Conservation (phyloP, 2,888 invertebrate genomes). For the Xestoiulus laeticollis region DNA sequence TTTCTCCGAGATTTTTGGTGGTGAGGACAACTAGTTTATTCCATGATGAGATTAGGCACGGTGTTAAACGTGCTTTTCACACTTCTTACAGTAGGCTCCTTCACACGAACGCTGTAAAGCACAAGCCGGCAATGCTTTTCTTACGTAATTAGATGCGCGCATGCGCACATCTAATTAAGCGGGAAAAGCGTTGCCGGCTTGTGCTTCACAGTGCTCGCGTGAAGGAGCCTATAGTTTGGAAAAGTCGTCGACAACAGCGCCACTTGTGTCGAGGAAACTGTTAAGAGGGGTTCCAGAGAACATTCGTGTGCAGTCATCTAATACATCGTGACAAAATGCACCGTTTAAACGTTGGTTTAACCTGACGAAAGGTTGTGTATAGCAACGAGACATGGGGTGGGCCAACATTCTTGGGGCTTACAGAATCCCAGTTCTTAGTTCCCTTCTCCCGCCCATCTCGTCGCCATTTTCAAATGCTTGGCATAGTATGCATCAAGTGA, state of each 20-base stretch:
- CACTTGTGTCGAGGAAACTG: no score
- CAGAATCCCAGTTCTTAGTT: neutral
- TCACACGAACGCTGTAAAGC: no score
- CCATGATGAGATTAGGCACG: neutral
- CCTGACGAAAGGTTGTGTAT: conserved; percentile 17
- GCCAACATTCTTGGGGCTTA: conserved; percentile 1
- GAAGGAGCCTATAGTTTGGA: no score
- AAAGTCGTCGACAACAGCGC: no score
- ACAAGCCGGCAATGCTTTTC: no score
- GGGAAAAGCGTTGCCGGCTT: no score
- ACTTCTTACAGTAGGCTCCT: no score
- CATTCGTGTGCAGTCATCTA: neutral
- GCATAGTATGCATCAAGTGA: conserved; percentile 2
- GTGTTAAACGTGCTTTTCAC: neutral
- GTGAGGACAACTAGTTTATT: neutral
- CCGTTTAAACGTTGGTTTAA: conserved; percentile 8
- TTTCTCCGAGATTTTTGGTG: neutral
- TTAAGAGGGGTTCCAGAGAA: neutral
- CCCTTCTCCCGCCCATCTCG: neutral
- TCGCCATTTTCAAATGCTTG: conserved; percentile 15
- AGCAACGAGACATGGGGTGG: neutral
- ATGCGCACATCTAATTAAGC: no score
- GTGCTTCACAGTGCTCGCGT: no score
- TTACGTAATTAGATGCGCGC: no score
- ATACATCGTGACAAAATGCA: conserved; percentile 15